Evolutionary conservation across 1,140 invertebrate species (phyloP).

Genomic region (Cylas formicarius): DNA sequence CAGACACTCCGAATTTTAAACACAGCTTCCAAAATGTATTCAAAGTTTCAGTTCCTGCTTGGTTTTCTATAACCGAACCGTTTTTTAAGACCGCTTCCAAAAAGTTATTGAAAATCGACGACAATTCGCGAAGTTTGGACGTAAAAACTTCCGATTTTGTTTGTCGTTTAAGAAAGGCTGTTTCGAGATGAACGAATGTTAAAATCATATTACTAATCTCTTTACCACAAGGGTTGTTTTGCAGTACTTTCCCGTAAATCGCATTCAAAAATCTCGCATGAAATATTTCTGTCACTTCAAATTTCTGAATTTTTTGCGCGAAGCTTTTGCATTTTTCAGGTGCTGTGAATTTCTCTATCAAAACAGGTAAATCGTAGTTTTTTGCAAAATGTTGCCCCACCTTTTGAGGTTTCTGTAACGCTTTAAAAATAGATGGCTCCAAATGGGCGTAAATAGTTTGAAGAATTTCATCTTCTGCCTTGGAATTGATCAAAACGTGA

Average conservation of each 20-base stretch:
- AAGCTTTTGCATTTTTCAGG: constrained; percentile 47
- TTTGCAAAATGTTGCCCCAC: constrained; percentile 52
- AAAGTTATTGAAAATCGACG: constrained; percentile 41
- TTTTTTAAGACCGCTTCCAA: constrained; percentile 32
- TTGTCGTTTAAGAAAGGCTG: constrained; percentile 40
- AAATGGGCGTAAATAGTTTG: constrained; percentile 48
- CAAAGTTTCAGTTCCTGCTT: constrained; percentile 53
- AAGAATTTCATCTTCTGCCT: constrained; percentile 42
- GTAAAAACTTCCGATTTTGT: constrained; percentile 24
- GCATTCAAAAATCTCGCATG: constrained; percentile 49
- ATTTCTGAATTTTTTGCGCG: constrained; percentile 51
- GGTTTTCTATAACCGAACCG: constrained; percentile 41
- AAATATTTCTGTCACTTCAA: constrained; percentile 49
- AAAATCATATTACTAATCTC: constrained; percentile 26
- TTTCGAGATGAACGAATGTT: constrained; percentile 38
- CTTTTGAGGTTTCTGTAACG: constrained; percentile 57
- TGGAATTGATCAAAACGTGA: constrained; percentile 41
- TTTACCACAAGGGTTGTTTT: constrained; percentile 14
- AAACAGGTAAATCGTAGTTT: constrained; percentile 44
- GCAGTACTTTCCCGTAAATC: constrained; percentile 46
- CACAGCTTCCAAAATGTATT: constrained; percentile 57
- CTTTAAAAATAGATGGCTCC: constrained; percentile 51
- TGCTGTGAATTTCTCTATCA: constrained; percentile 51
- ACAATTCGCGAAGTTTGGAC: constrained; percentile 40
- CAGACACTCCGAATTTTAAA: constrained; percentile 57